phyloP scores from a whole-genome alignment of 2,888 invertebrate genomes.

The Cordylochernes scorpioides region DNA sequence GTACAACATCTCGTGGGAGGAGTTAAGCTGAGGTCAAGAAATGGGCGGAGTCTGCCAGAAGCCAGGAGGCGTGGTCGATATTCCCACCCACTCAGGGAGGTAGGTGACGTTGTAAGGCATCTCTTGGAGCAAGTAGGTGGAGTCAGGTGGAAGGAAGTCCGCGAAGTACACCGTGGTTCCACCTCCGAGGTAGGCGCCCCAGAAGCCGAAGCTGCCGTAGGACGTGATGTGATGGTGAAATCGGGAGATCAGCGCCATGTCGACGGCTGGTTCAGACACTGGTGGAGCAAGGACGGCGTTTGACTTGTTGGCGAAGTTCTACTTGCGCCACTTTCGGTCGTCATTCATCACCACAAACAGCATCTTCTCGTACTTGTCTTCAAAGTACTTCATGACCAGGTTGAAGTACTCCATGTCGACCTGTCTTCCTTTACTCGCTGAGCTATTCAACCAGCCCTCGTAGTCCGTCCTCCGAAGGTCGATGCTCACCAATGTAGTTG shows the following conservation, averaged over 20 bases:
- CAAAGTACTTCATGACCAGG: constrained; percentile 25
- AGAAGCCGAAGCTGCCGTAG: constrained; percentile 19
- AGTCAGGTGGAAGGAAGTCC: neutral
- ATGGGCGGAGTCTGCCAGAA: no score
- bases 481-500: constrained; percentile 25
- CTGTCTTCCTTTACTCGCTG: constrained; percentile 23
- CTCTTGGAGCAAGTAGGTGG: neutral
- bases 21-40: no score
- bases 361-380: constrained; percentile 21
- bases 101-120: constrained; percentile 1
- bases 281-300: constrained; percentile 23
- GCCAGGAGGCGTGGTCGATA: neutral
- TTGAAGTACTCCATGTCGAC: constrained; percentile 23
- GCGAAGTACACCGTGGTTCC: constrained; percentile 14
- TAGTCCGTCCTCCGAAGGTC: constrained; percentile 33
- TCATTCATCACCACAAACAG: constrained; percentile 27
- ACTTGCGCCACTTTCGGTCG: constrained; percentile 26
- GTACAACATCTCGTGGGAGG: no score
- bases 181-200: constrained; percentile 18
- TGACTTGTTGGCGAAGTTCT: constrained; percentile 19
- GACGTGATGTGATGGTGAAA: constrained; percentile 28
- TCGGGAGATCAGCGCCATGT: constrained; percentile 26
- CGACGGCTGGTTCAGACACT: constrained; percentile 21
- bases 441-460: constrained; percentile 29
- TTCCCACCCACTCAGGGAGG: constrained; percentile 1